phyloP scores from a whole-genome alignment of 2,113 vertebrate genomes.

The Microtus ochrogaster region DNA sequence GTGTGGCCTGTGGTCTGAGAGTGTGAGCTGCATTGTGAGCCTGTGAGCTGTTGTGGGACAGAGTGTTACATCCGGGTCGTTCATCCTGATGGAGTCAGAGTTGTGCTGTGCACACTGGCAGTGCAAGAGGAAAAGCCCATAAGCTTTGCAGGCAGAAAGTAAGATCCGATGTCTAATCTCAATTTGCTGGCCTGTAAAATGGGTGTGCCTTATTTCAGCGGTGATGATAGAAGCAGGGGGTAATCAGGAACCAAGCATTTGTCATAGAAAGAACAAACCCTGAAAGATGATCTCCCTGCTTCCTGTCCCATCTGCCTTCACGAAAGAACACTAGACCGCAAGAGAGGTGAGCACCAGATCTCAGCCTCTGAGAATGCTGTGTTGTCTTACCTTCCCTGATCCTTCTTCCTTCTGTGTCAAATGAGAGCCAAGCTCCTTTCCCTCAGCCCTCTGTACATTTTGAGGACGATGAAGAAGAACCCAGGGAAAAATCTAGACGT shows the following conservation, averaged over 20 bases:
- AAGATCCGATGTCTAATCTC: background rate
- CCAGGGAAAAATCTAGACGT: background rate
- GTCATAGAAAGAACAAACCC: background rate
- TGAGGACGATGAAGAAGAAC: background rate
- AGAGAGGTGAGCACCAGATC: background rate
- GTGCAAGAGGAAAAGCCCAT: background rate
- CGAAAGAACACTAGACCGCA: background rate
- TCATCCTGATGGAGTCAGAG: background rate
- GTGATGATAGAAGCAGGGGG: background rate
- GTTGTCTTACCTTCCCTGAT: background rate
- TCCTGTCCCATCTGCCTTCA: background rate
- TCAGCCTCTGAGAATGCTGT: background rate
- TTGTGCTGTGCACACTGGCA: background rate
- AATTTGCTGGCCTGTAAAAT: conserved; percentile 23
- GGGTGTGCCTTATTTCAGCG: background rate
- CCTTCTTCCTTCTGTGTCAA: background rate
- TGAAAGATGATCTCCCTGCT: background rate
- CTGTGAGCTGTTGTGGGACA: background rate
- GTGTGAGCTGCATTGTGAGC: conserved; percentile 5
- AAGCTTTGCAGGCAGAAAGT: background rate
- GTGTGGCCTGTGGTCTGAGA: conserved; percentile 48
- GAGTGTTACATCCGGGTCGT: background rate
- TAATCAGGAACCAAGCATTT: background rate
- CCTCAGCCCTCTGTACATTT: background rate
- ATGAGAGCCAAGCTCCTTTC: background rate